Evolutionary conservation across 2,113 vertebrate genomes (phyloP).

Genomic region (Microtus ochrogaster): DNA sequence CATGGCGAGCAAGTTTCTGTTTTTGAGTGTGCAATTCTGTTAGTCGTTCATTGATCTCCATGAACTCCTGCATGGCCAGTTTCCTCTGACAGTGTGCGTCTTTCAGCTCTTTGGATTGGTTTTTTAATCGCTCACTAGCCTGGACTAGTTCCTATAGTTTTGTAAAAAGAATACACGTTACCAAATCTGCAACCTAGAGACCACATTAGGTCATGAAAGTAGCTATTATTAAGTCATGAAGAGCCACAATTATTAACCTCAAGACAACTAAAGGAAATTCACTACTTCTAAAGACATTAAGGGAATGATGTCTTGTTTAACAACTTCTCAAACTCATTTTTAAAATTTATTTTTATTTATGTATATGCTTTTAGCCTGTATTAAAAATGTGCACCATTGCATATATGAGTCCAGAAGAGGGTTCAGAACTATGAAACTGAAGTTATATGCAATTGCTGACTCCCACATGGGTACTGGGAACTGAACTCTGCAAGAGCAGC

Average conservation of each 20-base stretch:
- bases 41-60: constrained; percentile 96
- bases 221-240: constrained; percentile 59
- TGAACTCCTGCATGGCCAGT: constrained; percentile 97
- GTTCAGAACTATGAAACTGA: background rate
- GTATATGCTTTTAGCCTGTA: background rate
- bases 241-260: constrained; percentile 71
- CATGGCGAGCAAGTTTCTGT: constrained; percentile 95
- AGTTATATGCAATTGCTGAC: background rate
- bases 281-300: constrained; percentile 51
- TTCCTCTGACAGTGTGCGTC: constrained; percentile 98
- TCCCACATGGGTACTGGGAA: background rate
- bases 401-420: background rate
- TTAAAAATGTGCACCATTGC: background rate
- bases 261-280: constrained; percentile 64
- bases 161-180: constrained; percentile 86
- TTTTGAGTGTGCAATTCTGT: constrained; percentile 96
- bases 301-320: background rate
- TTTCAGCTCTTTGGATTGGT: constrained; percentile 98
- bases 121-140: constrained; percentile 94
- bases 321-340: background rate
- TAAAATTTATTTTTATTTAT: background rate
- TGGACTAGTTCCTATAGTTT: constrained; percentile 92
- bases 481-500: background rate
- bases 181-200: constrained; percentile 83
- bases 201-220: constrained; percentile 73